Percentiles rank a stretch among this genome's conserved stretches.
phyloP scores from a whole-genome alignment of 2,888 invertebrate species.

The Caenorhabditis becei region DNA sequence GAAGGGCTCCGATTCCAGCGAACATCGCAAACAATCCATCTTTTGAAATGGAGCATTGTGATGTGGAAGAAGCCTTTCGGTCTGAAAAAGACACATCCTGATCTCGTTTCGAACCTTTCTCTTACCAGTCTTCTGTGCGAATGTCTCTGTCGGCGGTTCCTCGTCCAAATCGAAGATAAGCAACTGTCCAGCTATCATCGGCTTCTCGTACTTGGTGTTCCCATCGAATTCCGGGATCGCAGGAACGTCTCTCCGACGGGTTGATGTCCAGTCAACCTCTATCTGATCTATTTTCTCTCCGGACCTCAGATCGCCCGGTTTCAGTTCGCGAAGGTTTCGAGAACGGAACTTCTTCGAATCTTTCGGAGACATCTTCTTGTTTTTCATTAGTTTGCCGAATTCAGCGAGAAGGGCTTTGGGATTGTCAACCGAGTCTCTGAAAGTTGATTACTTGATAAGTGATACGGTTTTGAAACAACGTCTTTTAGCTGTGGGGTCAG shows the following conservation, averaged over 20 bases:
- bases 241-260: conserved; percentile 71
- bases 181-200: conserved; percentile 80
- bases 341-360: conserved; percentile 31
- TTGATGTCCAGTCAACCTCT: conserved; percentile 77
- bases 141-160: conserved; percentile 74
- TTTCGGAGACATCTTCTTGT: conserved; percentile 50
- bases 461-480: no score
- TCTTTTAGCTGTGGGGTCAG: no score
- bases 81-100: conserved; percentile 3
- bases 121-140: conserved; percentile 3
- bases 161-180: conserved; percentile 81
- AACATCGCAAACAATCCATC: conserved; percentile 28
- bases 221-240: conserved; percentile 44
- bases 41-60: conserved; percentile 37
- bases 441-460: conserved; percentile 11
- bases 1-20: conserved; percentile 51
- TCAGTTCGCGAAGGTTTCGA: conserved; percentile 50
- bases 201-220: conserved; percentile 38
- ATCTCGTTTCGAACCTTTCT: background rate
- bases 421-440: conserved; percentile 78
- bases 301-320: conserved; percentile 57
- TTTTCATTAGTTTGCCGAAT: conserved; percentile 75
- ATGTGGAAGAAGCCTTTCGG: background rate
- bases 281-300: conserved; percentile 74
- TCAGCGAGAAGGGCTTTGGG: conserved; percentile 76